Conservation (phyloP, 2,888 invertebrate species). For the Dryadula phaetusa region DNA sequence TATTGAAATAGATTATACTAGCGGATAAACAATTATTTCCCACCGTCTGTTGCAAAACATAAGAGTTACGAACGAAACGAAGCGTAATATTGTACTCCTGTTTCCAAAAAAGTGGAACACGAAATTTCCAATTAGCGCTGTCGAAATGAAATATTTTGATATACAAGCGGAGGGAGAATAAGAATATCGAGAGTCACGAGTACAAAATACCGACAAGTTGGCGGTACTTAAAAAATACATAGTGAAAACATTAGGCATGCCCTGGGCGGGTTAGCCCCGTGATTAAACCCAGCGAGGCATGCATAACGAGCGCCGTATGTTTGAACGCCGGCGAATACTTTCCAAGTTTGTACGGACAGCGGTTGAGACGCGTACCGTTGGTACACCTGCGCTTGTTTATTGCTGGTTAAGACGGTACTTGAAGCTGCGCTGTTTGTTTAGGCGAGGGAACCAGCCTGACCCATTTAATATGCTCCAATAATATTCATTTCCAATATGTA, state of each 20-base stretch:
- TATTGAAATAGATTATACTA: neutral
- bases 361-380: constrained; percentile 56
- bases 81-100: constrained; percentile 33
- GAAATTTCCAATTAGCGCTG: constrained; percentile 55
- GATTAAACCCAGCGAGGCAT: constrained; percentile 82
- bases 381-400: constrained; percentile 78
- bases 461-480: constrained; percentile 69
- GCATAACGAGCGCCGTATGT: constrained; percentile 80
- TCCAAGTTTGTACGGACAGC: constrained; percentile 68
- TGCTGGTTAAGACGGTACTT: constrained; percentile 65
- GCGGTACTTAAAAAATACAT: constrained; percentile 79
- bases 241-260: constrained; percentile 78
- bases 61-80: constrained; percentile 34
- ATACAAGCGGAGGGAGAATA: constrained; percentile 44
- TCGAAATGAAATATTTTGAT: constrained; percentile 53
- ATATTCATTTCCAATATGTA: constrained; percentile 58
- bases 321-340: constrained; percentile 81
- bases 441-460: constrained; percentile 59
- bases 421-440: constrained; percentile 71
- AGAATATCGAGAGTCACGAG: constrained; percentile 49
- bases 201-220: constrained; percentile 57
- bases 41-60: constrained; percentile 16
- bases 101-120: constrained; percentile 41
- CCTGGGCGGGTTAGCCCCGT: constrained; percentile 71
- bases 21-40: neutral